These are phyloP conservation scores for Pangasius krempfi DNA, from an alignment of 2,797 vertebrate genomes.

Conservation along the genomic window DNA sequence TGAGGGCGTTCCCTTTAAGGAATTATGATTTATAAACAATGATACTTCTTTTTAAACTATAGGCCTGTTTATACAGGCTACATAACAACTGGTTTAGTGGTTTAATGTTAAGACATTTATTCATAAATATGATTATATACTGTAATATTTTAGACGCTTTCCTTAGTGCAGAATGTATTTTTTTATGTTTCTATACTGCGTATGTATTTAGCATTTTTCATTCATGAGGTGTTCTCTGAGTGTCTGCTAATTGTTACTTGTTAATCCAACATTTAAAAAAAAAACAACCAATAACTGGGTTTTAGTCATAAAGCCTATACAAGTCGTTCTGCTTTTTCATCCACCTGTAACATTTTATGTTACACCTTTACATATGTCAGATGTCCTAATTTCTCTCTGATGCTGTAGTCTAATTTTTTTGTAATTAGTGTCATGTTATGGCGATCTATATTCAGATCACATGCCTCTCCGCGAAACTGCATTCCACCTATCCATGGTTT, in stretches of 20 bases:
- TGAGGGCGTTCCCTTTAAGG: not conserved
- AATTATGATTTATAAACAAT: not conserved
- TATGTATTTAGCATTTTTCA: not conserved
- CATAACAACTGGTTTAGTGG: not conserved
- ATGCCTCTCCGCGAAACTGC: not conserved
- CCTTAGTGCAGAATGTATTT: not conserved
- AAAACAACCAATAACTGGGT: not conserved
- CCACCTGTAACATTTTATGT: not conserved
- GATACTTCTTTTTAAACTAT: not conserved
- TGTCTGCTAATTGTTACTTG: not conserved
- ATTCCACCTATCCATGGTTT: constrained; percentile 24
- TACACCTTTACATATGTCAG: not conserved
- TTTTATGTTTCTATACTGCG: not conserved
- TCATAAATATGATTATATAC: not conserved
- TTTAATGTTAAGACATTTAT: not conserved
- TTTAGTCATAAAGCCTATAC: not conserved
- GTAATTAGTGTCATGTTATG: not conserved
- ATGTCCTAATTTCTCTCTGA: not conserved
- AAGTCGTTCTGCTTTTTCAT: not conserved
- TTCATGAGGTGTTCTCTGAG: not conserved
- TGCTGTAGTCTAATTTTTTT: not conserved
- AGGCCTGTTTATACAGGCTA: not conserved
- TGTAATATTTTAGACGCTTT: not conserved
- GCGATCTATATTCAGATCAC: not conserved
- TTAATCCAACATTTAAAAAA: not conserved